Percentiles rank a stretch among this genome's conserved stretches.
Evolutionary conservation across 2,113 vertebrate species (phyloP).

Genomic region (Muntiacus reevesi): DNA sequence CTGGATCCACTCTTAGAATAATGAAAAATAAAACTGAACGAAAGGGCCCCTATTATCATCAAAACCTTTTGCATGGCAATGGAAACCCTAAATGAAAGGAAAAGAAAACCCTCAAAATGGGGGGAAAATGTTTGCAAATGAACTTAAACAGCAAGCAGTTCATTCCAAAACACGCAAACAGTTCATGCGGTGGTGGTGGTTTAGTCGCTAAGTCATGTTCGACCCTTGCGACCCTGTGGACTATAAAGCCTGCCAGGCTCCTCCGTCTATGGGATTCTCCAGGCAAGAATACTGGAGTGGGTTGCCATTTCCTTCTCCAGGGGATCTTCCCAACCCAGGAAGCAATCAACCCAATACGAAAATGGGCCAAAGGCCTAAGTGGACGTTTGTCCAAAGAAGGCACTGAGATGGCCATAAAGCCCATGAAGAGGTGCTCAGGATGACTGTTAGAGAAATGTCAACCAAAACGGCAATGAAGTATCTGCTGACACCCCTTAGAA

Average conservation of each 20-base stretch:
- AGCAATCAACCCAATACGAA: background rate
- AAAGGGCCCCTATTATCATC: background rate
- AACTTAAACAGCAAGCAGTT: background rate
- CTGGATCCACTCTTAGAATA: background rate
- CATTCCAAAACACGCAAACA: background rate
- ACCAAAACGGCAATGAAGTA: accelerated
- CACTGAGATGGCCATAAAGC: background rate
- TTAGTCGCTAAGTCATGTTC: background rate
- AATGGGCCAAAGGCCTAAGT: background rate
- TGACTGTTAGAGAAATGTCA: background rate
- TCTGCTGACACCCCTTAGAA: background rate
- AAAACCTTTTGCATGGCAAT: background rate
- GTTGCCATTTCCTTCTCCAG: background rate
- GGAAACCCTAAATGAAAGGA: background rate
- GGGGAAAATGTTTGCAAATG: background rate
- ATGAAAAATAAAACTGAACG: background rate
- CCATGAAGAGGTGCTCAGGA: accelerated
- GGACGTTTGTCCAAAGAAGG: background rate
- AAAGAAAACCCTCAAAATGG: background rate
- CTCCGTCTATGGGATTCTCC: too few relatives aligned
- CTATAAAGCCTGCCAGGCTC: background rate
- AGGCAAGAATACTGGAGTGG: background rate
- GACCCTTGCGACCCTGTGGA: background rate
- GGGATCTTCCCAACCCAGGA: background rate
- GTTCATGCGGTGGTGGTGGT: background rate